phyloP scores from a whole-genome alignment of 1,140 invertebrate species.

The Asobara japonica region DNA sequence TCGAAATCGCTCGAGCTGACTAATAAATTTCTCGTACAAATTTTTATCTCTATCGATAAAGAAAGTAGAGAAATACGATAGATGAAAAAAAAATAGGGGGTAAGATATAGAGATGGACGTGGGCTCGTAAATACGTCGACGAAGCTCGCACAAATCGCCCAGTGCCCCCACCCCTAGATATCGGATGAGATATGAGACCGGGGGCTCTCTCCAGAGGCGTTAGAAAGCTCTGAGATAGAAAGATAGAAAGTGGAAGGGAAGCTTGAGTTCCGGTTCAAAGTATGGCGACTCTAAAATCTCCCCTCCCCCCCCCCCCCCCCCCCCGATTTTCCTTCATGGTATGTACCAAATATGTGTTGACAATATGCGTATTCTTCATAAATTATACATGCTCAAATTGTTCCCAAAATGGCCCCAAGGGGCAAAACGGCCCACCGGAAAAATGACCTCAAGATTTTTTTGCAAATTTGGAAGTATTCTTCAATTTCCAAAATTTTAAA shows the following conservation, averaged over 20 bases:
- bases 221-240: constrained; percentile 15
- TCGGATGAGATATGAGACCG: constrained; percentile 46
- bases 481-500: too few relatives aligned
- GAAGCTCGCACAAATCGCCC: constrained; percentile 56
- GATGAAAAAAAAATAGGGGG: constrained; percentile 36
- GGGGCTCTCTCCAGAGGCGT: constrained; percentile 25
- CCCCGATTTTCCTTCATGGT: too few relatives aligned
- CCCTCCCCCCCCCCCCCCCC: background rate
- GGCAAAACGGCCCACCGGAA: too few relatives aligned
- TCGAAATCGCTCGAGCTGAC: background rate
- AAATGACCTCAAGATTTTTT: too few relatives aligned
- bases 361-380: too few relatives aligned
- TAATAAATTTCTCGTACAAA: background rate
- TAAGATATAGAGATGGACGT: constrained; percentile 38
- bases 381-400: too few relatives aligned
- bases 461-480: too few relatives aligned
- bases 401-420: too few relatives aligned
- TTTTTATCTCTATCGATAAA: constrained; percentile 13
- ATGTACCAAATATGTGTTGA: too few relatives aligned
- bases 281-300: constrained; percentile 22
- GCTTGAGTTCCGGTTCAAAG: constrained; percentile 26
- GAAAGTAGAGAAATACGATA: constrained; percentile 21
- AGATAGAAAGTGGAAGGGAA: constrained; percentile 31
- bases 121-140: constrained; percentile 56
- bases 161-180: constrained; percentile 40